Conservation (phyloP, 2,888 invertebrate species). For the Allygus modestus region DNA sequence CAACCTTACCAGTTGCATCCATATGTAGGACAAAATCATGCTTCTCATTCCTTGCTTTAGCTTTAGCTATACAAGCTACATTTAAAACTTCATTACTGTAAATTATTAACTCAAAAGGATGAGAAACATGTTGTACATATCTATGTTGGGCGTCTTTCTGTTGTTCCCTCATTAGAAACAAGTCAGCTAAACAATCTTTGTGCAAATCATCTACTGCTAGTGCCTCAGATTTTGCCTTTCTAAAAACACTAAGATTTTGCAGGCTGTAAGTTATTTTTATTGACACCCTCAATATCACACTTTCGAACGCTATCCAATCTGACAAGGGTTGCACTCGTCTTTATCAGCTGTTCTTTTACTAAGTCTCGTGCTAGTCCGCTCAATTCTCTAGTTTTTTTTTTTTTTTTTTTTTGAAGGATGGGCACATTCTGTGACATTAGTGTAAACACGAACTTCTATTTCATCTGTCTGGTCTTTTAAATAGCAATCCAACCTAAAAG, state of each 20-base stretch:
- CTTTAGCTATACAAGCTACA: background rate
- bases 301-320: background rate
- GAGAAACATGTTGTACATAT: background rate
- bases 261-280: background rate
- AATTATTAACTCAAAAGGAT: background rate
- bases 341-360: conserved; percentile 19
- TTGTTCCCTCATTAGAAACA: background rate
- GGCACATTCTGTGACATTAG: background rate
- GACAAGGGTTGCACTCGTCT: background rate
- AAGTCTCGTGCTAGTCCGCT: background rate
- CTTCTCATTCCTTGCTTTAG: background rate
- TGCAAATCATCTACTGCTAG: background rate
- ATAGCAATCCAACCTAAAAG: background rate
- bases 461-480: background rate
- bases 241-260: background rate
- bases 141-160: background rate
- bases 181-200: background rate
- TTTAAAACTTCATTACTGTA: background rate
- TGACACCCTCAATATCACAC: background rate
- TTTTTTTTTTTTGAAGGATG: conserved; percentile 4
- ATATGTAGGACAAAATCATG: background rate
- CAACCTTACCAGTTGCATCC: conserved; percentile 5
- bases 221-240: conserved; percentile 9
- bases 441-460: background rate
- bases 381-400: conserved; percentile 21